phyloP scores from a whole-genome alignment of 37 sponge, comb jelly and placozoan species.

The Theonella swinhoei region DNA sequence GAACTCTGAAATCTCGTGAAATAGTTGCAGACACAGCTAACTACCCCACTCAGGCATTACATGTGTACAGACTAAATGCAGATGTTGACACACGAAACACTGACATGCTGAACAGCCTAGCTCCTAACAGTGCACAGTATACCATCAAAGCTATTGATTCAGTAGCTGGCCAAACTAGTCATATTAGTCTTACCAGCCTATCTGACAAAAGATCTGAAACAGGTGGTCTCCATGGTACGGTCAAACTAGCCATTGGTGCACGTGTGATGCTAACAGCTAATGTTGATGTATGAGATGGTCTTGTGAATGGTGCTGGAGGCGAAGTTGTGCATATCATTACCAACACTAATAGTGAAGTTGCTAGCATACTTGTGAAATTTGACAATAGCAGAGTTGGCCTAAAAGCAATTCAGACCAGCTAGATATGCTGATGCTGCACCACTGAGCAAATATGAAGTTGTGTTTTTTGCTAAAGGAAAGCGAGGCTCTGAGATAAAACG shows the following conservation, averaged over 20 bases:
- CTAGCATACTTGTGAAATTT: slow-evolving; percentile 46
- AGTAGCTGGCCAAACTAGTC: neutral
- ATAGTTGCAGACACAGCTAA: neutral
- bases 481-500: slow-evolving; percentile 39
- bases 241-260: slow-evolving; percentile 45
- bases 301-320: neutral
- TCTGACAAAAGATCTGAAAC: slow-evolving; percentile 38
- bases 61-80: slow-evolving; percentile 41
- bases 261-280: slow-evolving; percentile 45
- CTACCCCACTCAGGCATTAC: slow-evolving; percentile 33
- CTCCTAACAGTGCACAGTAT: slow-evolving; percentile 21
- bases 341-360: slow-evolving; percentile 18
- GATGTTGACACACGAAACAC: slow-evolving; percentile 32
- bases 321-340: slow-evolving; percentile 14
- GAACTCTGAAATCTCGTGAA: slow-evolving; percentile 5
- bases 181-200: neutral
- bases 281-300: slow-evolving; percentile 49
- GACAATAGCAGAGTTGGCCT: slow-evolving; percentile 35
- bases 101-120: slow-evolving; percentile 11
- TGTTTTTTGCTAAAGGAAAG: slow-evolving; percentile 30
- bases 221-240: slow-evolving; percentile 29
- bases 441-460: slow-evolving; percentile 31
- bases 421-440: slow-evolving; percentile 36
- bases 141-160: slow-evolving; percentile 31
- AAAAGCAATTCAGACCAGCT: slow-evolving; percentile 20